Conservation (phyloP, 2,113 vertebrate genomes). For the Mugil cephalus region DNA sequence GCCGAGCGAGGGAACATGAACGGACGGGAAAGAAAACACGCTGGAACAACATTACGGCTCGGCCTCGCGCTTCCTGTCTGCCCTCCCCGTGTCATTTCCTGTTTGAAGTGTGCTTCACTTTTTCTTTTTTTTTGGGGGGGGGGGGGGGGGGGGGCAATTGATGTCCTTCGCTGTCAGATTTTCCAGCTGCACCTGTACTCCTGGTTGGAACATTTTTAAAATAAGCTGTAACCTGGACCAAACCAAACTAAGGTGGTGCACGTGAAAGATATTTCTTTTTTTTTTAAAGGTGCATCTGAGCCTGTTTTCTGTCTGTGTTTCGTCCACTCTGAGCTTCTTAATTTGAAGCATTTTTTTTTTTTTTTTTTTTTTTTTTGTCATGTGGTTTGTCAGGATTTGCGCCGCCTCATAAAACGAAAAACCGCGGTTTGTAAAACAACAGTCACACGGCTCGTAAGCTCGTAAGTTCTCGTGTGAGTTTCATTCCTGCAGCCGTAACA, state of each 20-base stretch:
- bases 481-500: neutral
- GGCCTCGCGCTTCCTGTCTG: slow-evolving; percentile 67
- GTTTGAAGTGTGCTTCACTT: slow-evolving; percentile 34
- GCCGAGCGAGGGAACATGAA: slow-evolving; percentile 58
- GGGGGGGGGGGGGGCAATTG: no score
- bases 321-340: slow-evolving; percentile 4
- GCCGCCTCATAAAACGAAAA: slow-evolving; percentile 11
- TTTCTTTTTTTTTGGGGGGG: no score
- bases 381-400: slow-evolving; percentile 34
- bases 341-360: slow-evolving; percentile 40
- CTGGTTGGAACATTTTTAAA: neutral
- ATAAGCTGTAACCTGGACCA: no score
- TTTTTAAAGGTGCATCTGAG: neutral
- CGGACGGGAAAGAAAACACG: slow-evolving; percentile 63
- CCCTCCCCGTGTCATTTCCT: slow-evolving; percentile 69
- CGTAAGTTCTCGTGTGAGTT: neutral
- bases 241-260: no score
- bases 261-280: no score
- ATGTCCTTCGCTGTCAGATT: slow-evolving; percentile 40
- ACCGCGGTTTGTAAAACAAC: slow-evolving; percentile 34
- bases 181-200: slow-evolving; percentile 31
- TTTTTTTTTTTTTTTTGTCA: slow-evolving; percentile 31
- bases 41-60: slow-evolving; percentile 60
- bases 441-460: slow-evolving; percentile 5
- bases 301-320: neutral